A percentile compares a stretch with the other conserved stretches of the same genome.
Evolutionary conservation across 1,140 invertebrate species (phyloP).

Genomic region (Zaprionus gabonicus): DNA sequence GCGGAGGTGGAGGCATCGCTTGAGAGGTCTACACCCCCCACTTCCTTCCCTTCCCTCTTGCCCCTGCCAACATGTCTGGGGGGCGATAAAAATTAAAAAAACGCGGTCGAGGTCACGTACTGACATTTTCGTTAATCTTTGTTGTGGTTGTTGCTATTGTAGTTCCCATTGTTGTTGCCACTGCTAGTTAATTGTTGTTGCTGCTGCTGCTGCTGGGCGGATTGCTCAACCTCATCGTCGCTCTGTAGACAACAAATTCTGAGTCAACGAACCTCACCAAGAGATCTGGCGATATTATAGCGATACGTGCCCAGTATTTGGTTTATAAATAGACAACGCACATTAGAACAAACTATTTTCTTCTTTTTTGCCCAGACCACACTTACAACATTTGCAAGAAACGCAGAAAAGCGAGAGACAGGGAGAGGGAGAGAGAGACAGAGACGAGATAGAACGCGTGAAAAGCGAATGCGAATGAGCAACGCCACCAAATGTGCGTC

Average conservation of each 20-base stretch:
- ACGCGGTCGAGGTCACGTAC: constrained; percentile 79
- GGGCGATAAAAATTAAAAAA: constrained; percentile 67
- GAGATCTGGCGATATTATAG: constrained; percentile 25
- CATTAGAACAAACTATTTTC: constrained; percentile 61
- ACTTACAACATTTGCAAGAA: constrained; percentile 3
- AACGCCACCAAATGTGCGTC: constrained; percentile 35
- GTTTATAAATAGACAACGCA: constrained; percentile 65
- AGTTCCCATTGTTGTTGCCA: constrained; percentile 5
- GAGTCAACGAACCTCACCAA: constrained; percentile 74
- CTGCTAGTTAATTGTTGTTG: constrained; percentile 30
- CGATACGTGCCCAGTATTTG: constrained; percentile 62
- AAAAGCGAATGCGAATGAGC: not conserved
- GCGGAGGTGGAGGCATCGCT: not conserved
- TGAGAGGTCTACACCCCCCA: not conserved
- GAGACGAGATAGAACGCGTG: not conserved
- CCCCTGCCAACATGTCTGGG: constrained; percentile 1
- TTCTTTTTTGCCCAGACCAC: constrained; percentile 42
- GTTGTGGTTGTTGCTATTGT: constrained; percentile 19
- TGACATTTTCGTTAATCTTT: constrained; percentile 70
- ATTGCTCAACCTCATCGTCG: constrained; percentile 61
- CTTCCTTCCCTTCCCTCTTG: not conserved
- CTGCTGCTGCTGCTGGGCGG: not conserved
- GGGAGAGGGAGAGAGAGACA: not conserved
- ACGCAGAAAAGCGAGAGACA: not conserved
- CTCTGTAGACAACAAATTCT: constrained; percentile 40